Conservation (phyloP, 92 coral and sea anemone genomes). For the Galaxea fascicularis region DNA sequence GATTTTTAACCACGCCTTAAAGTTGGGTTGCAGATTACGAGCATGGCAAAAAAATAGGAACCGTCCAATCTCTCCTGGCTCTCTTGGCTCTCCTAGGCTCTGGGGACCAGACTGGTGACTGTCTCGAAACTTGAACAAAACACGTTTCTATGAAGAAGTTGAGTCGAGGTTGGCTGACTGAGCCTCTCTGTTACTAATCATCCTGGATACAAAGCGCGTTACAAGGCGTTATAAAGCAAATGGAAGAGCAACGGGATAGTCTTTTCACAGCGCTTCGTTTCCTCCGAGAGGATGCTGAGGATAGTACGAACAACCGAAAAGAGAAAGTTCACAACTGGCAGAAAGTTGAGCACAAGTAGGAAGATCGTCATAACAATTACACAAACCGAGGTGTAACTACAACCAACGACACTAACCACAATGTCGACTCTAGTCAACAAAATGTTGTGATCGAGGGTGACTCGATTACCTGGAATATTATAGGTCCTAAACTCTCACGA, state of each 20-base stretch:
- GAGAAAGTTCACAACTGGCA: neutral
- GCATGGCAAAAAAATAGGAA: too few relatives aligned
- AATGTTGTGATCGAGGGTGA: neutral
- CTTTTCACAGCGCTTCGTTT: neutral
- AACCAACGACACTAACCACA: too few relatives aligned
- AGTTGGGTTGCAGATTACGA: too few relatives aligned
- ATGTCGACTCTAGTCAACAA: neutral
- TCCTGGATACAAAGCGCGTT: neutral
- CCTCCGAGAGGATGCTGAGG: neutral
- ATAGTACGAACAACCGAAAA: neutral
- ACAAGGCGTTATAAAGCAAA: neutral
- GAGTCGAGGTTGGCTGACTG: too few relatives aligned
- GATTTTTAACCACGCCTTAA: too few relatives aligned
- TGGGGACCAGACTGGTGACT: neutral
- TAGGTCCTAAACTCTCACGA: slow-evolving; percentile 5
- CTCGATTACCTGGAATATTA: neutral
- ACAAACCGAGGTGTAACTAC: too few relatives aligned
- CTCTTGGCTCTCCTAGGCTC: too few relatives aligned
- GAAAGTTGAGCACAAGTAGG: neutral
- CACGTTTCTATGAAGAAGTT: neutral
- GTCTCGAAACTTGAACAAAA: too few relatives aligned
- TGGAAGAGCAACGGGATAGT: neutral
- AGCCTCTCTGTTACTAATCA: too few relatives aligned
- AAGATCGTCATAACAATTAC: neutral
- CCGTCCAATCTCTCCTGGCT: too few relatives aligned